A percentile compares a stretch with the other conserved stretches of the same genome.
Evolutionary conservation across 2,888 invertebrate species (phyloP).

Genomic region (Invenusta paracnida): DNA sequence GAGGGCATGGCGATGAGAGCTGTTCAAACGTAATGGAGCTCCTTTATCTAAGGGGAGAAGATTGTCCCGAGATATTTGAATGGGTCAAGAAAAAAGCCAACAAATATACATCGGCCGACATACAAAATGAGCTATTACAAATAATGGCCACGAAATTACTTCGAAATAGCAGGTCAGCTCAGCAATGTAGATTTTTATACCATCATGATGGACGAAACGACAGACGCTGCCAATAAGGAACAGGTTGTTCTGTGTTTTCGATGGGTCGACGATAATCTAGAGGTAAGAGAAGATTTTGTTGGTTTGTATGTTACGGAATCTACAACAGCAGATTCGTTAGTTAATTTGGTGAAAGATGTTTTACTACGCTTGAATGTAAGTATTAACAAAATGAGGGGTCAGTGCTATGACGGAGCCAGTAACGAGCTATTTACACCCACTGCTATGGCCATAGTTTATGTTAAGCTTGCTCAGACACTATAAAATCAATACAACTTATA

Average conservation of each 20-base stretch:
- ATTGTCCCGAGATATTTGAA: constrained; percentile 16
- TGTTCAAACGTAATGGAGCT: not conserved
- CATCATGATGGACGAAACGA: not conserved
- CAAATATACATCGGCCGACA: not conserved
- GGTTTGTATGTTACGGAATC: not conserved
- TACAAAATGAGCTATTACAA: constrained; percentile 13
- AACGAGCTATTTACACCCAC: not conserved
- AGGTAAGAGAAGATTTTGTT: not conserved
- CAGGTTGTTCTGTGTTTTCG: not conserved
- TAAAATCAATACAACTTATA: not conserved
- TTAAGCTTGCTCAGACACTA: not conserved
- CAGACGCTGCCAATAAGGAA: not conserved
- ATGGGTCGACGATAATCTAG: not conserved
- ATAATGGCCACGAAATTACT: constrained; percentile 26
- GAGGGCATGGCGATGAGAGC: constrained; percentile 23
- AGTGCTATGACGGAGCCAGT: not conserved
- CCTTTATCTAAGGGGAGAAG: constrained; percentile 22
- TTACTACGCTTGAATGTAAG: not conserved
- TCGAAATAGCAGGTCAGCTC: constrained; percentile 2
- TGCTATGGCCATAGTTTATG: not conserved
- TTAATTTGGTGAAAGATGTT: not conserved
- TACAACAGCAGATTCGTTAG: not conserved
- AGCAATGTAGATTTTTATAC: constrained; percentile 15
- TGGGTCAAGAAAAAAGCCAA: constrained; percentile 12
- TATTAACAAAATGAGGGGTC: not conserved